Percentiles rank a stretch among this genome's conserved stretches.
Conservation (phyloP, 2,797 vertebrate species). For the Neomorphus geoffroyi region DNA sequence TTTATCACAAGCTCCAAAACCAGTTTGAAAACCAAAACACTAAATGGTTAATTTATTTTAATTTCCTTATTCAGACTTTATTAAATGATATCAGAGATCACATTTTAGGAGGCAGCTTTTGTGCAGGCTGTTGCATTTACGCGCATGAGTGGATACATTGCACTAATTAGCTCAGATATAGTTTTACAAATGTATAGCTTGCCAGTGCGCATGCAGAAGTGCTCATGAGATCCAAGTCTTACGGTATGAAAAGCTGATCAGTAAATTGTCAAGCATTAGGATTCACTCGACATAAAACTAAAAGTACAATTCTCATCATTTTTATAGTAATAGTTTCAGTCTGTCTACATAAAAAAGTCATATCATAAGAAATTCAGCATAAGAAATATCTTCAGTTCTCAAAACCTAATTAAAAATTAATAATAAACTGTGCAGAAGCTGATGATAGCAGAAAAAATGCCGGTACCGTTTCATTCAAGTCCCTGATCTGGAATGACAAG, state of each 20-base stretch:
- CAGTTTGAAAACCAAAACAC: background rate
- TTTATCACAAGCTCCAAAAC: background rate
- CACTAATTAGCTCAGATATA: background rate
- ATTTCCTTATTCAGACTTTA: background rate
- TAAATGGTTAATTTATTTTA: background rate
- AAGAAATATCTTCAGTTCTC: conserved; percentile 28
- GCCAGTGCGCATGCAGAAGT: background rate
- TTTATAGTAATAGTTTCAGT: conserved; percentile 2
- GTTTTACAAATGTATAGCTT: conserved; percentile 16
- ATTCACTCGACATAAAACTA: conserved; percentile 26
- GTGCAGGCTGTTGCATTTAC: background rate
- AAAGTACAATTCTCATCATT: conserved; percentile 1
- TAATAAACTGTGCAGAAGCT: conserved; percentile 43
- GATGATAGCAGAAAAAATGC: conserved; percentile 46
- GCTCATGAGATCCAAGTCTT: background rate
- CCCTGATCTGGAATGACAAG: conserved; percentile 44
- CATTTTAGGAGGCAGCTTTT: background rate
- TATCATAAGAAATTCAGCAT: conserved; percentile 20
- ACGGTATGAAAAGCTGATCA: background rate
- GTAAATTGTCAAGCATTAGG: conserved; percentile 23
- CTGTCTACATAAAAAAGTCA: background rate
- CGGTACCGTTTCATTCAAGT: background rate
- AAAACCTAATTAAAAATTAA: conserved; percentile 63
- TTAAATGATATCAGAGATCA: background rate
- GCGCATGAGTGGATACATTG: background rate